Evolutionary conservation across 2,888 invertebrate genomes (phyloP).

Genomic region (Microctonus brassicae): DNA sequence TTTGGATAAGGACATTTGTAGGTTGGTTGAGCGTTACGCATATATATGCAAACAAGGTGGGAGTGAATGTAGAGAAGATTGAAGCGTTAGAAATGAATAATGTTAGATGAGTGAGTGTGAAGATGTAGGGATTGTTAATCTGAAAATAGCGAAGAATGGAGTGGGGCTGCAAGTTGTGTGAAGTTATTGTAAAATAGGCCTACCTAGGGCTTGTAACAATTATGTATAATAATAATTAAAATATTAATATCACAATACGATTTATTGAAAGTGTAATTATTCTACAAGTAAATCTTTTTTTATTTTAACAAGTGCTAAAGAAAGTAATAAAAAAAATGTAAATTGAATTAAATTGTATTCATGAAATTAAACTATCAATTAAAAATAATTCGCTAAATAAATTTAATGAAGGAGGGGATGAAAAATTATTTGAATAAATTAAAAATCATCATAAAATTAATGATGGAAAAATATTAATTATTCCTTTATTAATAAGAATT

Average conservation of each 20-base stretch:
- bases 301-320: constrained; percentile 79
- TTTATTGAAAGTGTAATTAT: constrained; percentile 81
- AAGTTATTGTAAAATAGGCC: too few relatives aligned
- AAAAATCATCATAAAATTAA: constrained; percentile 78
- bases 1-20: too few relatives aligned
- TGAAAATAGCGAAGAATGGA: too few relatives aligned
- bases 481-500: constrained; percentile 75
- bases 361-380: constrained; percentile 53
- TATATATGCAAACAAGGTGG: too few relatives aligned
- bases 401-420: constrained; percentile 78
- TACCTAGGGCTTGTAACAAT: too few relatives aligned
- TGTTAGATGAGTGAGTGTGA: too few relatives aligned
- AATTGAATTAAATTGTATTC: constrained; percentile 71
- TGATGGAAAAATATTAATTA: constrained; percentile 74
- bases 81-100: too few relatives aligned
- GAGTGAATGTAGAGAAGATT: too few relatives aligned
- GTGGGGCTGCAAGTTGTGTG: too few relatives aligned
- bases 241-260: constrained; percentile 81
- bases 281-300: constrained; percentile 78
- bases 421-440: constrained; percentile 76
- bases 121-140: too few relatives aligned
- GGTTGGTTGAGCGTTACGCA: too few relatives aligned
- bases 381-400: constrained; percentile 72
- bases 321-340: constrained; percentile 73
- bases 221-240: too few relatives aligned